These are phyloP conservation scores for Lypha dubia DNA, from an alignment of 2,888 invertebrate genomes.

Conservation along the genomic window DNA sequence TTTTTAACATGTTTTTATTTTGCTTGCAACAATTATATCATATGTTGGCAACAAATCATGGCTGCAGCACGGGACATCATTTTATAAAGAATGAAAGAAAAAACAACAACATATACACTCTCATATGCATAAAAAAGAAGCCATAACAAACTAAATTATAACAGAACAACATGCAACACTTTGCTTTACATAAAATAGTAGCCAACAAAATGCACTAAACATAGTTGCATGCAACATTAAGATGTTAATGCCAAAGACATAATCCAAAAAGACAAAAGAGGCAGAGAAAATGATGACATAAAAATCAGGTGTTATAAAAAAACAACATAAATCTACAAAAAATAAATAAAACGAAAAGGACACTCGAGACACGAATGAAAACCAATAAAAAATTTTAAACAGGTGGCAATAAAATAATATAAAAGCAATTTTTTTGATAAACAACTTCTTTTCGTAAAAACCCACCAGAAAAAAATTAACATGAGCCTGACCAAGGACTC, in stretches of 20 bases:
- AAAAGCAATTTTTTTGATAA: not conserved
- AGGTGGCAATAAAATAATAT: conserved; percentile 58
- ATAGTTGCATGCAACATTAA: conserved; percentile 69
- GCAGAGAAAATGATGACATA: conserved; percentile 66
- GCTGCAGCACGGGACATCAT: conserved; percentile 45
- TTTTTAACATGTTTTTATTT: conserved; percentile 62
- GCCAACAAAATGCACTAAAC: conserved; percentile 48
- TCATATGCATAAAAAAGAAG: conserved; percentile 13
- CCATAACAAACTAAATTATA: conserved; percentile 68
- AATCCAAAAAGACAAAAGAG: conserved; percentile 10
- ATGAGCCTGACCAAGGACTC: no score
- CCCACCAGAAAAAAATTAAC: not conserved
- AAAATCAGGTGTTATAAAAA: conserved; percentile 71
- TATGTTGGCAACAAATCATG: conserved; percentile 69
- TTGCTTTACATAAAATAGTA: conserved; percentile 67
- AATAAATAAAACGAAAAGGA: conserved; percentile 21
- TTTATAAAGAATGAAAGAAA: conserved; percentile 4
- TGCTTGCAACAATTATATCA: conserved; percentile 67
- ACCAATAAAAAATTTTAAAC: conserved; percentile 37
- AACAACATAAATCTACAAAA: conserved; percentile 64
- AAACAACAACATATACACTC: not conserved
- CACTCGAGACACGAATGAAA: conserved; percentile 34
- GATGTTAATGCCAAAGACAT: conserved; percentile 27
- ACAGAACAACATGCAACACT: conserved; percentile 71
- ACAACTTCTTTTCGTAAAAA: no score